Conservation (phyloP, 2,797 vertebrate species). For the Paratrypauchen microcephalus region DNA sequence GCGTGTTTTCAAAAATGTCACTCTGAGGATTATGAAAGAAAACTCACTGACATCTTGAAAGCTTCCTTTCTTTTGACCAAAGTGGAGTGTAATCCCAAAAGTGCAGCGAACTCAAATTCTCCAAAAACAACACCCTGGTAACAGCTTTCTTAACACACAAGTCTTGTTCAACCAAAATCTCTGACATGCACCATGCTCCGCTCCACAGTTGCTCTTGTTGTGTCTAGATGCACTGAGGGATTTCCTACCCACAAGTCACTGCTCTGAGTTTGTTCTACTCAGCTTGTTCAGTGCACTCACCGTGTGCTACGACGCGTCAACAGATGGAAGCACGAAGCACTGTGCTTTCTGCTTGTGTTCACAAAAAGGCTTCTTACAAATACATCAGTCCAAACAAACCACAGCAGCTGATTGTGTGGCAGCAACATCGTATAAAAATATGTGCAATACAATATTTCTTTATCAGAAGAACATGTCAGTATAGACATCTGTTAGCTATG, state of each 20-base stretch:
- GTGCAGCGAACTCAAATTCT: conserved; percentile 16
- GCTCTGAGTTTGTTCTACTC: conserved; percentile 38
- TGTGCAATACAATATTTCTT: neutral
- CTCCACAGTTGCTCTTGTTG: conserved; percentile 25
- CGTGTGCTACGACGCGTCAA: conserved; percentile 33
- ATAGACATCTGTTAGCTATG: too few species aligned
- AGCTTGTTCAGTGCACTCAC: conserved; percentile 41
- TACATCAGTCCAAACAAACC: conserved; percentile 12
- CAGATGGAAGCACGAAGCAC: conserved; percentile 51
- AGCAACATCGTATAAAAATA: neutral
- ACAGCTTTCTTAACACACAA: neutral
- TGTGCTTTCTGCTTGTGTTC: conserved; percentile 21
- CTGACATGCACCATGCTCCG: conserved; percentile 6
- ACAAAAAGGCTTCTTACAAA: conserved; percentile 35
- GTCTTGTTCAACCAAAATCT: conserved; percentile 9
- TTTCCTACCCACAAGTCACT: conserved; percentile 29
- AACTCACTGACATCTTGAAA: conserved; percentile 26
- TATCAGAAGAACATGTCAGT: neutral
- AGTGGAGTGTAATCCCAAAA: conserved; percentile 26
- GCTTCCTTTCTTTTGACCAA: neutral
- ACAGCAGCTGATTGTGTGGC: neutral
- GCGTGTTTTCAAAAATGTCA: conserved; percentile 24
- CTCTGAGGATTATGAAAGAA: conserved; percentile 9
- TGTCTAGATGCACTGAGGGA: conserved; percentile 23
- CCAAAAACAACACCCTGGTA: conserved; percentile 10